Base-by-base conservation (phyloP, 37 sponge, comb jelly and placozoan genomes). In the Ianthella basta region DNA sequence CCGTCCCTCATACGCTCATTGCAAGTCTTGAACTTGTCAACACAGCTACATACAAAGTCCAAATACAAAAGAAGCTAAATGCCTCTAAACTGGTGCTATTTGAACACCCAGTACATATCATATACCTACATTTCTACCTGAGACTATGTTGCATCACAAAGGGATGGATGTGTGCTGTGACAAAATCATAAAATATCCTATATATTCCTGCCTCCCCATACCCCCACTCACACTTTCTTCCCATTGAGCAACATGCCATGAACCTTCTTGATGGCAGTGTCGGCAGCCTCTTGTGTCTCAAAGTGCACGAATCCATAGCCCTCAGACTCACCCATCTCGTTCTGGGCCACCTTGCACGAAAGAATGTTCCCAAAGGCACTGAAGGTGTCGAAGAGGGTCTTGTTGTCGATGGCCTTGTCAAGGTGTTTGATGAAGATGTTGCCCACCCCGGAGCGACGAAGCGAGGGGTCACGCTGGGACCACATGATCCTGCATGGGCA, bases 281-380 rank as follows among this genome's bases (percentile, higher is more conserved):
- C 96, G 33, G 97, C 95, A 25, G 95, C 88, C 66, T 99, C 99
- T 79, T 99, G 95, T 18, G 92, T 95, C 86, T 99, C 99, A 87
- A 96, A 99, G 87, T 99, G 99, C 0, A 99, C 97, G 86, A 96
- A 99, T 0, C 97, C 99, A 74, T 93, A 99, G 15, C 99, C 99
- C 72, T 90, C 89, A 15, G 97, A 96, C 59, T 80, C 60, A 18
- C 94, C 96, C 18, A 86, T 81, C 37, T 90, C 94, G 50, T 99
- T 96, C 20, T 59, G 36, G 10, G 92, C 97, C 56, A 98, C 98
- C 87, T 99, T 96, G 83, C 99, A 99, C 2, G 97, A 96, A 13
- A 99, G 88, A 56, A 99, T 99, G 87, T 95, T 96, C 15, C 99
- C 99, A 90, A 99, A 99, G 68, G 97, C 92, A 85, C 94, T 95